A percentile compares a stretch with the other conserved stretches of the same genome.
Conservation (phyloP, 2,888 invertebrate genomes). For the Melolontha melolontha region DNA sequence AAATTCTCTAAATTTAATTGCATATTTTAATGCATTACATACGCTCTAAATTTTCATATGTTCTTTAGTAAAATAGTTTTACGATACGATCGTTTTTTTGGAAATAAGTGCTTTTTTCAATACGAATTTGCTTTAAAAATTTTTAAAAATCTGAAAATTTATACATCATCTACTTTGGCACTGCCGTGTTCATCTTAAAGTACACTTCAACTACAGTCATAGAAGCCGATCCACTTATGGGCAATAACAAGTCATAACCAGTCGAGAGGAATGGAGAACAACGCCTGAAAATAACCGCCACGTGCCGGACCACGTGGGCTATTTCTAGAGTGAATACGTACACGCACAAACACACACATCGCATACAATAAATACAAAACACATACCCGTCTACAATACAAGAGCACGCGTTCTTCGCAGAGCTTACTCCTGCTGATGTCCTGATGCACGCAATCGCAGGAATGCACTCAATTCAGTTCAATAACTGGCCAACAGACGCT, state of each 20-base stretch:
- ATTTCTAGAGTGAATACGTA: conserved; percentile 52
- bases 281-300: conserved; percentile 50
- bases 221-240: conserved; percentile 41
- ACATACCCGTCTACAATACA: conserved; percentile 35
- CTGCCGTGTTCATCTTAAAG: no score
- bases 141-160: no score
- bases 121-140: no score
- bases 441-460: conserved; percentile 49
- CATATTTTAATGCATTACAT: no score
- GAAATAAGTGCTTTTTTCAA: no score
- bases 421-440: conserved; percentile 30
- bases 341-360: conserved; percentile 10
- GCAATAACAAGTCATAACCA: conserved; percentile 42
- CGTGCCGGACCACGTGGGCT: conserved; percentile 55
- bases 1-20: no score
- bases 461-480: conserved; percentile 53
- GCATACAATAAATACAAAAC: conserved; percentile 1
- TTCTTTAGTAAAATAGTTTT: no score
- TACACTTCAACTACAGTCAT: conserved; percentile 15
- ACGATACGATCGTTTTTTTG: no score
- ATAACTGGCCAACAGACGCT: conserved; percentile 45
- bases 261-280: conserved; percentile 36
- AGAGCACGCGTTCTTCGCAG: conserved; percentile 40
- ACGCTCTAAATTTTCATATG: no score
- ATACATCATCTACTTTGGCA: no score